Evolutionary conservation across 2,797 vertebrate species (phyloP).

Genomic region (Chiroxiphia lanceolata): DNA sequence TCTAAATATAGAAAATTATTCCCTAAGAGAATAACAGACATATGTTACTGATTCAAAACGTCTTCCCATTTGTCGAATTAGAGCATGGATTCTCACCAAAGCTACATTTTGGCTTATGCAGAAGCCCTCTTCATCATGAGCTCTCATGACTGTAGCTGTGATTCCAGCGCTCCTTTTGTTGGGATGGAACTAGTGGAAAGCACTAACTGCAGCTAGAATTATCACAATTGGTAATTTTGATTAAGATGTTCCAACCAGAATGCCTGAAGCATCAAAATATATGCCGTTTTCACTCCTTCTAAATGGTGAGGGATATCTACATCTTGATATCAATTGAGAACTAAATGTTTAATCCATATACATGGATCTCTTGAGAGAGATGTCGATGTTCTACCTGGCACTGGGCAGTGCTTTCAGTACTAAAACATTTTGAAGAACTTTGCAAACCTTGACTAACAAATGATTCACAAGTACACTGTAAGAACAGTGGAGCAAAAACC

Average conservation of each 20-base stretch:
- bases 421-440: background rate
- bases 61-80: background rate
- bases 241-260: background rate
- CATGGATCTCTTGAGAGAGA: accelerated
- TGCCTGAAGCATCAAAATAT: background rate
- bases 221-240: background rate
- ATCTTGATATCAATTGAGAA: background rate
- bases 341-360: background rate
- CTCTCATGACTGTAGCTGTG: background rate
- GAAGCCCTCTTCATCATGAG: background rate
- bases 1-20: conserved; percentile 21
- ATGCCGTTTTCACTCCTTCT: background rate
- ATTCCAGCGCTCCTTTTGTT: background rate
- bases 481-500: background rate
- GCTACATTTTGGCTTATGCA: background rate
- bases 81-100: background rate
- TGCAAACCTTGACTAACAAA: background rate
- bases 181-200: background rate
- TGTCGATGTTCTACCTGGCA: background rate
- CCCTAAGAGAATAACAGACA: background rate
- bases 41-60: background rate
- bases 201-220: background rate
- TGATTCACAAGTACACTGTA: background rate
- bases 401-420: background rate
- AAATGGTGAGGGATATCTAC: background rate